A percentile compares a stretch with the other conserved stretches of the same genome.
Conservation (phyloP, 2,797 vertebrate genomes). For the Melanotaenia pygmaea region DNA sequence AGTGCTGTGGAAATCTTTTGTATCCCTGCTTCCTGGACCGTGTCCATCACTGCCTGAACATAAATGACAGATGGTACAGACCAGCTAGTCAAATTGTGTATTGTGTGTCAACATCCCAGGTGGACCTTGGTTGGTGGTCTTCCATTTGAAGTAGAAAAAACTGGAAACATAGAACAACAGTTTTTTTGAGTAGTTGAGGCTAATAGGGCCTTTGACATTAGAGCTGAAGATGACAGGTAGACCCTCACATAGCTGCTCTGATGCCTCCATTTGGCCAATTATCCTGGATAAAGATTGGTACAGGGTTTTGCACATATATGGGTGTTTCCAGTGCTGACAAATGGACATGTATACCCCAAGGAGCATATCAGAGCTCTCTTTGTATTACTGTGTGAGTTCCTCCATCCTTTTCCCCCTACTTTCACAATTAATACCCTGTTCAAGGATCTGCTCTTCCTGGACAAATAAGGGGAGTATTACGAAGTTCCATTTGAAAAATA, state of each 20-base stretch:
- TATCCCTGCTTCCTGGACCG: slow-evolving; percentile 20
- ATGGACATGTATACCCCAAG: slow-evolving; percentile 61
- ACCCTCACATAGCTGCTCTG: slow-evolving; percentile 48
- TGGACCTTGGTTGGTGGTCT: slow-evolving; percentile 67
- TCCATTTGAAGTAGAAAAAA: slow-evolving; percentile 33
- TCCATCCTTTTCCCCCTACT: slow-evolving; percentile 11
- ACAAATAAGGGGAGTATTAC: slow-evolving; percentile 20
- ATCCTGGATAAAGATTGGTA: slow-evolving; percentile 44
- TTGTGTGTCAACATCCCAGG: slow-evolving; percentile 56
- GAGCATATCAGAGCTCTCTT: slow-evolving; percentile 36
- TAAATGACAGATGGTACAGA: slow-evolving; percentile 40
- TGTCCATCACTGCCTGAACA: slow-evolving; percentile 58
- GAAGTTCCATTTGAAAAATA: slow-evolving; percentile 44
- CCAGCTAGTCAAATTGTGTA: slow-evolving; percentile 38
- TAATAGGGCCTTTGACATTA: slow-evolving; percentile 53
- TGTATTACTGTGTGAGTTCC: slow-evolving; percentile 25
- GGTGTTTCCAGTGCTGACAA: slow-evolving; percentile 49
- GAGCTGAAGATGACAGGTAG: slow-evolving; percentile 50
- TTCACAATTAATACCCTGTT: slow-evolving; percentile 40
- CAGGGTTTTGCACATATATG: slow-evolving; percentile 31
- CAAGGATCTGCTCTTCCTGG: slow-evolving; percentile 34
- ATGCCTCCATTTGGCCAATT: slow-evolving; percentile 55
- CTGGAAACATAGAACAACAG: slow-evolving; percentile 34
- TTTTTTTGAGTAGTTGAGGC: slow-evolving; percentile 24
- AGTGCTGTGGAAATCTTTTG: slow-evolving; percentile 42